Base-by-base conservation (phyloP, 2,797 vertebrate genomes). In the Rachycentron canadum region DNA sequence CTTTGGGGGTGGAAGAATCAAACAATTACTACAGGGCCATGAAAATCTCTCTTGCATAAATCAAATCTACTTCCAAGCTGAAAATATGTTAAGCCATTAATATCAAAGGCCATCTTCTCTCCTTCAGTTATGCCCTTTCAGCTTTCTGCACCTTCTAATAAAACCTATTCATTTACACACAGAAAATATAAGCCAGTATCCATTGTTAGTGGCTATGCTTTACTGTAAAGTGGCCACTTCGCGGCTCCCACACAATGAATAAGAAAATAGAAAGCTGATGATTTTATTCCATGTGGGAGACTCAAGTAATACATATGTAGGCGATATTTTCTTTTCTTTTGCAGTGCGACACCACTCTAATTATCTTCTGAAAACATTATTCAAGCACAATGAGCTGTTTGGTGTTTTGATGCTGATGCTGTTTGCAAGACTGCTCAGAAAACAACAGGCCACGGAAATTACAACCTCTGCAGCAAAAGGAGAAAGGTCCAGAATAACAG, bases 81-180 rank as follows among this genome's bases (percentile, higher is more conserved):
- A 67, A 86, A 83, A 87, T 82, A 88, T 85, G 86, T 72, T 82
- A 83, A 88, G 81, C 67, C 79, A 26, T 79, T 81, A 47, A 87
- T 86, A 84, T 87, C 78, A 89, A 86, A 87, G 85, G n/a, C 11
- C 45, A 53, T 78, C 61, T 56, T 63, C 38, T 41, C 65, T 79
- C 76, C 68, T 71, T 59, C 59, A 64, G 16, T 13, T n/a, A 2
- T 3, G 12, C 17, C 69, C 76, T 79, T 47, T 82, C 62, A 80
- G 66, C 52, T 71, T n/a, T 47, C 32, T 69, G 30, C 50, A 19
- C 19, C 64, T 28, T 77, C 52, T 68, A 52, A 68, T 61, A 45
- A 26, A 58, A 52, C 28, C 47, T 66, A 26, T 63, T 86, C 50
- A 76, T 78, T 65, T 62, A 61, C 49, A 43, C 23, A 26, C 26